Base-by-base conservation (phyloP, 53 echinoderm and acorn worm species). In the Echinometra lucunter region DNA sequence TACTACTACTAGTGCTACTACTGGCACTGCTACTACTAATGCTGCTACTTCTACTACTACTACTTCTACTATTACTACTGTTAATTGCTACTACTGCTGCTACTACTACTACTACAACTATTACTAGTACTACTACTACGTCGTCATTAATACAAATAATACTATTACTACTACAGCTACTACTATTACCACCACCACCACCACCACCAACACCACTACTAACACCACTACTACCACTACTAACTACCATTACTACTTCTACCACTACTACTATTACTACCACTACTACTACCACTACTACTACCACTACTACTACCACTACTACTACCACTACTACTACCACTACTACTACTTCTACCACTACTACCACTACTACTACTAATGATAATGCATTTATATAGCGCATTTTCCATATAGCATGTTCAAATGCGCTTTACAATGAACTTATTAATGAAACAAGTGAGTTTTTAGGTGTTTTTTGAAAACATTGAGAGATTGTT, bases 61-160 rank as follows among this genome's bases (percentile, higher is more conserved):
- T 66, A 63, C 66, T 90, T 37, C 90, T 66, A 60, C 58, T 90
- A 37, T 44, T 90, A 66, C 63, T 60, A 90, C 90, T 90, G 40
- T 10, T 37, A 90, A 9, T 9, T 47, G 49, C 49, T 47, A 9
- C 49, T 47, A 9, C 49, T 47, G 49, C 49, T 47, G 49, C 89
- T 57, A 53, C 57, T 88, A 56, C 89, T 32, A 88, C 17, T 49
- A 55, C 34, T n/a, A 4, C 25, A 8, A 88, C 58, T 88, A 57
- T 27, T 88, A 88, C 56, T 88, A 49, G 16, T 88, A 88, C 89
- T 88, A 25, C 89, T 88, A 88, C 88, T 56, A 49, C 57, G 2
- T 10, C 57, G 28, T 6, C 49, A 17, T 0, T 88, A 56, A 53
- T 88, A 56, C n/a, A n/a, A n/a, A n/a, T n/a, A n/a, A n/a, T 88